Conservation (phyloP, 2,888 invertebrate species). For the Nephrotoma flavescens region DNA sequence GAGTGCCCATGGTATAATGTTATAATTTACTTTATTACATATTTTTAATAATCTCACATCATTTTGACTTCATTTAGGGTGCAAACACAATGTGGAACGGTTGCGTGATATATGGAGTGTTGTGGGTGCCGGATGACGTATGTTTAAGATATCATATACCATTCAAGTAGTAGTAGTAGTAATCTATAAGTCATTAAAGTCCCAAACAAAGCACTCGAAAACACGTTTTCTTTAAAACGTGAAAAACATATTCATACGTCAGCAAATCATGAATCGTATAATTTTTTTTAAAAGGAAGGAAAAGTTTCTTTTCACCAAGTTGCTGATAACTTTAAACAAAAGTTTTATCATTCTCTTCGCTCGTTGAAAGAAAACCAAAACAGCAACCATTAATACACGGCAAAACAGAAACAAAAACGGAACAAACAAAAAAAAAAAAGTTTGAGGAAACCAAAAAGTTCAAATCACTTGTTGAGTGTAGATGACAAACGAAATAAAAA, state of each 20-base stretch:
- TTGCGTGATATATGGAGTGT: not conserved
- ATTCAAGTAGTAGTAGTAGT: too few species aligned
- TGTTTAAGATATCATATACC: not conserved
- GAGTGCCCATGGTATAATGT: not conserved
- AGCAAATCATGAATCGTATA: not conserved
- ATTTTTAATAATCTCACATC: not conserved
- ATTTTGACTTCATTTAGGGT: not conserved
- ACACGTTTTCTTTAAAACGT: not conserved
- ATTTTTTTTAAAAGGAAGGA: not conserved
- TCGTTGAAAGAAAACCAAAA: not conserved
- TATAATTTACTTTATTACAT: not conserved
- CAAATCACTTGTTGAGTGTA: not conserved
- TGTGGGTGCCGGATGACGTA: not conserved
- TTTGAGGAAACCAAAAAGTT: not conserved
- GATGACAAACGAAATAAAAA: not conserved
- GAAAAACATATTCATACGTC: not conserved
- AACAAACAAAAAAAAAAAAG: not conserved
- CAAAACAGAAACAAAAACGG: not conserved
- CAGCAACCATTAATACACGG: not conserved
- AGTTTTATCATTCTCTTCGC: not conserved
- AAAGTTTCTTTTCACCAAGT: not conserved
- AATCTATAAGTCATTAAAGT: too few species aligned
- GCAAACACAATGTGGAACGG: not conserved
- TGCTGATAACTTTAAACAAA: not conserved
- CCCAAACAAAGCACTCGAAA: not conserved